Evolutionary conservation across 1,140 invertebrate species (phyloP).

Genomic region (Macrotrachela quadricornifera): DNA sequence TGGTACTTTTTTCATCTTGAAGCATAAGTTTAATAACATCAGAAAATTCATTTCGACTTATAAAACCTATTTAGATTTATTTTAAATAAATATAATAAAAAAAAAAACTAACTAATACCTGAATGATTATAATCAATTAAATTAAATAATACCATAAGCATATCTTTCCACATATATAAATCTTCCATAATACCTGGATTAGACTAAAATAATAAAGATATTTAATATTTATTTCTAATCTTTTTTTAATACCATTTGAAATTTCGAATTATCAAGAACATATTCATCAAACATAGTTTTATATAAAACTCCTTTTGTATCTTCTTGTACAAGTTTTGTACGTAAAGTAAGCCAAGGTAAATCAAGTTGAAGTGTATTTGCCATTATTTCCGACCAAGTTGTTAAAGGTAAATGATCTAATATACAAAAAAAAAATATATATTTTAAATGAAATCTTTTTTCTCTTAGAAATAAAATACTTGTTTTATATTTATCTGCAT

Average conservation of each 20-base stretch:
- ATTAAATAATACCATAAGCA: constrained; percentile 64
- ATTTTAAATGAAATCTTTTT: not conserved
- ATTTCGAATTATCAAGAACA: constrained; percentile 12
- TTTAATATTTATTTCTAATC: not conserved
- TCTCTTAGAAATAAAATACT: constrained; percentile 34
- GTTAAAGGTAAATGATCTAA: constrained; percentile 42
- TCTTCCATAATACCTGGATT: constrained; percentile 37
- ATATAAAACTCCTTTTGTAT: constrained; percentile 45
- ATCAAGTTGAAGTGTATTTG: constrained; percentile 46
- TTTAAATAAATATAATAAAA: not conserved
- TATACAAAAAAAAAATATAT: constrained; percentile 15
- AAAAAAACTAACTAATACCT: constrained; percentile 40
- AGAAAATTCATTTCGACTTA: constrained; percentile 66
- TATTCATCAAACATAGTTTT: constrained; percentile 40
- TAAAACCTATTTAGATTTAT: constrained; percentile 42
- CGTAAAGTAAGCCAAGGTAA: constrained; percentile 59
- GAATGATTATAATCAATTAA: constrained; percentile 78
- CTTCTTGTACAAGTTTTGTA: constrained; percentile 45
- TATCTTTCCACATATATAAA: constrained; percentile 63
- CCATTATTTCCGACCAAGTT: constrained; percentile 56
- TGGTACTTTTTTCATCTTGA: not conserved
- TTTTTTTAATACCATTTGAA: constrained; percentile 10
- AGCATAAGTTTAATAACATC: constrained; percentile 46
- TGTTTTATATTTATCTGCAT: constrained; percentile 43
- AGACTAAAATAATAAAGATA: not conserved